Percentiles rank a stretch among this genome's conserved stretches.
Conservation (phyloP, 2,797 vertebrate genomes). For the Pseudomugil tenellus region DNA sequence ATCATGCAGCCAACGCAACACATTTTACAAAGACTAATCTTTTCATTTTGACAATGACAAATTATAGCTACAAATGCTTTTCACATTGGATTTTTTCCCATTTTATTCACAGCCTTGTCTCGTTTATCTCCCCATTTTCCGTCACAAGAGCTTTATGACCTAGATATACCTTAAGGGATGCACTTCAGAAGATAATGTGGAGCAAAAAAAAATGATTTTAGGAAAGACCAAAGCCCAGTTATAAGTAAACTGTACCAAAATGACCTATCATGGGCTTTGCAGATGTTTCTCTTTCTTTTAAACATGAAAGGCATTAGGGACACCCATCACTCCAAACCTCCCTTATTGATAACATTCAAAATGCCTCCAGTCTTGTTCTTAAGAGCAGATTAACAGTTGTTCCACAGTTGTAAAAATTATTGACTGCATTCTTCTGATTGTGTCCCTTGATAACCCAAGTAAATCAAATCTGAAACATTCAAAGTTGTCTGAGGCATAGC, state of each 20-base stretch:
- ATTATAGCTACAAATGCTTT: slow-evolving; percentile 17
- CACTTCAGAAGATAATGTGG: slow-evolving; percentile 5
- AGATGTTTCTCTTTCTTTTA: slow-evolving; percentile 44
- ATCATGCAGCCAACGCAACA: slow-evolving; percentile 33
- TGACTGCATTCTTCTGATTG: slow-evolving; percentile 71
- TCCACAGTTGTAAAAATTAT: slow-evolving; percentile 69
- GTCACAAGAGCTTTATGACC: slow-evolving; percentile 15
- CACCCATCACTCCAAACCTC: slow-evolving; percentile 42
- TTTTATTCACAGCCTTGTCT: slow-evolving; percentile 5
- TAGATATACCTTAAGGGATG: neutral
- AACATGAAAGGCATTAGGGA: slow-evolving; percentile 34
- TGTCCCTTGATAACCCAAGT: slow-evolving; percentile 75
- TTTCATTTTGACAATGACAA: slow-evolving; percentile 28
- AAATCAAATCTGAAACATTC: slow-evolving; percentile 71
- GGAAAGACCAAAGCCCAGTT: slow-evolving; percentile 21
- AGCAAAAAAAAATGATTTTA: slow-evolving; percentile 14
- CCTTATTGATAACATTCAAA: slow-evolving; percentile 52
- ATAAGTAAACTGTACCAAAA: slow-evolving; percentile 9
- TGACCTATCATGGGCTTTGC: slow-evolving; percentile 22
- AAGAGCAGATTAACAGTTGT: slow-evolving; percentile 58
- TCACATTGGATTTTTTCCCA: slow-evolving; percentile 1
- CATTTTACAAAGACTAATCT: slow-evolving; percentile 38
- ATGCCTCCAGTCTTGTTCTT: slow-evolving; percentile 61
- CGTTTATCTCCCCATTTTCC: slow-evolving; percentile 13
- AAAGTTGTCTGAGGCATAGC: slow-evolving; percentile 67